Conservation (phyloP, 2,113 vertebrate genomes). For the Poecilia latipinna region DNA sequence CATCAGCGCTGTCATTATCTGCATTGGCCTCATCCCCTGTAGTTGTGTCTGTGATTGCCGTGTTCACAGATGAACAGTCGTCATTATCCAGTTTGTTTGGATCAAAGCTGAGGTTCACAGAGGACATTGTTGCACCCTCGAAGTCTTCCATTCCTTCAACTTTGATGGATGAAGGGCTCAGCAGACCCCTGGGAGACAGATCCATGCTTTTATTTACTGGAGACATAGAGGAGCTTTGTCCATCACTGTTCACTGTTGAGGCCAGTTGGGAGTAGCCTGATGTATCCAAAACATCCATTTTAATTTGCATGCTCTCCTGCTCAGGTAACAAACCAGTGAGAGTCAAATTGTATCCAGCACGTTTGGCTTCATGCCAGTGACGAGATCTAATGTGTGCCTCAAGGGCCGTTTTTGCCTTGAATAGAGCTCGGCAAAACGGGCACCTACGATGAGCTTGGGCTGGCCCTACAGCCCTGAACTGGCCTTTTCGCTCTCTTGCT, state of each 20-base stretch:
- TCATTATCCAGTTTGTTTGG: constrained; percentile 96
- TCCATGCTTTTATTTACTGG: constrained; percentile 94
- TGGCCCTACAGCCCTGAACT: constrained; percentile 96
- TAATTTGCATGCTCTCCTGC: constrained; percentile 90
- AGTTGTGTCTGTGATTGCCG: constrained; percentile 97
- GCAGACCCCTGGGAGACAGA: constrained; percentile 90
- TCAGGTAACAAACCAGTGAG: constrained; percentile 92
- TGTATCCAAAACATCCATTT: constrained; percentile 91
- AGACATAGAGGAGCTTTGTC: constrained; percentile 92
- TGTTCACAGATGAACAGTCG: constrained; percentile 98
- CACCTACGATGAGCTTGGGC: constrained; percentile 96
- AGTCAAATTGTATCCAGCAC: constrained; percentile 95
- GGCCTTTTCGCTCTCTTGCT: constrained; percentile 95
- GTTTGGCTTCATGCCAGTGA: constrained; percentile 98
- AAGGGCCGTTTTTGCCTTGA: constrained; percentile 97
- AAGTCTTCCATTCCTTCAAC: constrained; percentile 98
- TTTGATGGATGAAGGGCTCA: constrained; percentile 98
- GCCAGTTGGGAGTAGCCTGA: constrained; percentile 87
- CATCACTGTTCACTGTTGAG: constrained; percentile 83
- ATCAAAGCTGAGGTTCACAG: constrained; percentile 94
- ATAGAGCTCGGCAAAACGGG: constrained; percentile 96
- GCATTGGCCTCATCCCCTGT: constrained; percentile 97
- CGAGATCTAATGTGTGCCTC: constrained; percentile 98
- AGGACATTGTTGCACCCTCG: constrained; percentile 94
- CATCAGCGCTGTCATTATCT: constrained; percentile 94